These are phyloP conservation scores for Corythornis madagascariensis DNA, from an alignment of 2,113 vertebrate species.

Conservation along the genomic window DNA sequence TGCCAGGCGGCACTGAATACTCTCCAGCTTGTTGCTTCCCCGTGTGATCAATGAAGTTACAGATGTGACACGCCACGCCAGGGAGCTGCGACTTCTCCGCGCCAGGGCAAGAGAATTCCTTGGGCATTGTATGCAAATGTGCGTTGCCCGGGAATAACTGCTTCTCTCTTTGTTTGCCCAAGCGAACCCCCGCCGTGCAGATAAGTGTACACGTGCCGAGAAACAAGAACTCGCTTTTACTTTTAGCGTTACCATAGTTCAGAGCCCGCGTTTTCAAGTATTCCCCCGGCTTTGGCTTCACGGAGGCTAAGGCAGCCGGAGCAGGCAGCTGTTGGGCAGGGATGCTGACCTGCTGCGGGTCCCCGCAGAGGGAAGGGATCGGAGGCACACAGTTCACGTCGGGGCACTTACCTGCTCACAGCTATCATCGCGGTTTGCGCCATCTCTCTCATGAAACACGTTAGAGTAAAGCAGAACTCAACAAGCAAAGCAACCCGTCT, in stretches of 20 bases:
- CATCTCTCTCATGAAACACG: neutral
- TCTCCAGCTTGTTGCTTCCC: constrained; percentile 61
- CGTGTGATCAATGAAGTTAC: constrained; percentile 37
- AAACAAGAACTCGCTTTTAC: neutral
- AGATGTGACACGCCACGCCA: neutral
- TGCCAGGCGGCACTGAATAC: neutral
- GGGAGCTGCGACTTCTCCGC: constrained; percentile 18
- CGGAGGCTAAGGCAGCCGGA: neutral
- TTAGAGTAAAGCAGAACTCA: neutral
- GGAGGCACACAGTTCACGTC: neutral
- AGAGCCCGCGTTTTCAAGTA: neutral
- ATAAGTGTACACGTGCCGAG: neutral
- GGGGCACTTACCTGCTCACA: constrained; percentile 73
- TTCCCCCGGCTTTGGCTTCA: neutral
- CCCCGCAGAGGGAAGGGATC: neutral
- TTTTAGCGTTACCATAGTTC: neutral
- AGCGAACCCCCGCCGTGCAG: constrained; percentile 1
- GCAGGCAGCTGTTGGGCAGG: constrained; percentile 25
- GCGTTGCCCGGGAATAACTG: neutral
- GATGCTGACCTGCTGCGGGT: constrained; percentile 47
- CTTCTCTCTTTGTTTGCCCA: constrained; percentile 22
- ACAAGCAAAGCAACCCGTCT: constrained; percentile 30
- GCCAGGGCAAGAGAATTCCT: neutral
- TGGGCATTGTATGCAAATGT: constrained; percentile 46
- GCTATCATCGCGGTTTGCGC: constrained; percentile 5